Base-by-base conservation (phyloP, 2,888 invertebrate genomes). In the Opisthograptis luteolata region DNA sequence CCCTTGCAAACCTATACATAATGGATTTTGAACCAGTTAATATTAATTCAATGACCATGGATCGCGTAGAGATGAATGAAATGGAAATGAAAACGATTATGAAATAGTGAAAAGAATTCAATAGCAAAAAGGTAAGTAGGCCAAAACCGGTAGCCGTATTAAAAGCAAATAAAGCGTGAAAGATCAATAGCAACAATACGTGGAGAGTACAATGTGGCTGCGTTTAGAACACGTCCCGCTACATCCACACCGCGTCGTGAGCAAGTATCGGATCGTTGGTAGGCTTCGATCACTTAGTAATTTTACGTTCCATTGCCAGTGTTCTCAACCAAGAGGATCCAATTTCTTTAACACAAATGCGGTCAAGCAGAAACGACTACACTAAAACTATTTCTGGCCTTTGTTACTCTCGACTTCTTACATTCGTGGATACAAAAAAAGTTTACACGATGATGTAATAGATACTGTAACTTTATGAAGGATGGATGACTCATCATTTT, bases 231-330 rank as follows among this genome's bases (percentile, higher is more conserved):
- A 66, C 64, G 70, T 70, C 64, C 9, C 41, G 10, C 32, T 22
- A 25, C 45, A 54, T 44, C 40, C 47, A 47, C 43, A 47, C 53
- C 58, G 59, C 45, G 46, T 48, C 55, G 49, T 49, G 60, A 30
- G 42, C 48, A 67, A 56, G 62, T 64, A 56, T 44, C 10, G 19
- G 31, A 66, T 73, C 70, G 66, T 66, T 68, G 68, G 70, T 76
- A 79, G 71, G 69, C 70, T 72, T 75, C 77, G 70, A 79, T 80
- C 76, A 75, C 76, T 73, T 73, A 68, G 76, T 77, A 81, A 87
- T 87, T 87, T 87, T 78, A 85, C 85, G 86, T 79, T 77, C 74
- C 81, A 86, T 83, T 85, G 82, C 74, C 75, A 77, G 77, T 81
- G 77, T 79, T 80, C 77, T 83, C 82, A 76, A 74, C 76, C 84